These are phyloP conservation scores for Muscicapa striata DNA, from an alignment of 2,797 vertebrate species.

Conservation along the genomic window DNA sequence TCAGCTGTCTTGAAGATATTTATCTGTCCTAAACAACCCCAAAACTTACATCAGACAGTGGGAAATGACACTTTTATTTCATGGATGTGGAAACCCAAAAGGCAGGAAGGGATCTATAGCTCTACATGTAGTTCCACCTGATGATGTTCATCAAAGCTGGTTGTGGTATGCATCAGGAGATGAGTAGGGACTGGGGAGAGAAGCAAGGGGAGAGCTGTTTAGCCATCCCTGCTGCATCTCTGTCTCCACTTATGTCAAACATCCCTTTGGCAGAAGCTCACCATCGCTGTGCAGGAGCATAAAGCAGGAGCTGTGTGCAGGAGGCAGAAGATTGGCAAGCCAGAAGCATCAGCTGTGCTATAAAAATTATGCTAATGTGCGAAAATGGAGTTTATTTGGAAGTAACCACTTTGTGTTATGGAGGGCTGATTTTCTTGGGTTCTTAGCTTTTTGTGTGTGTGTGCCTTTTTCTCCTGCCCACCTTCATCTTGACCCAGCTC, in stretches of 20 bases:
- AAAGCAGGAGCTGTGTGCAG: not conserved
- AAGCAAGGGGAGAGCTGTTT: not conserved
- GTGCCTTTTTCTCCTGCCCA: not conserved
- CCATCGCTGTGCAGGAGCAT: not conserved
- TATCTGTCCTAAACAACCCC: not conserved
- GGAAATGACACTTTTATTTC: not conserved
- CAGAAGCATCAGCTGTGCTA: constrained; percentile 24
- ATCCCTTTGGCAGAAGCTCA: not conserved
- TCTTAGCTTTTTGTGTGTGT: accelerated
- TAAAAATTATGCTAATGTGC: constrained; percentile 7
- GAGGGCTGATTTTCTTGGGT: not conserved
- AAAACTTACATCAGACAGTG: not conserved
- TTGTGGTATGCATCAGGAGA: not conserved
- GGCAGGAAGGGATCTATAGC: not conserved
- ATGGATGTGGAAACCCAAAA: not conserved
- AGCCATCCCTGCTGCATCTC: not conserved
- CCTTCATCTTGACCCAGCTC: not conserved
- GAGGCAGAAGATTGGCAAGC: not conserved
- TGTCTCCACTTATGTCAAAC: not conserved
- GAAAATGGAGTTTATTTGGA: not conserved
- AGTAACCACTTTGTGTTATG: not conserved
- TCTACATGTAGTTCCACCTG: not conserved
- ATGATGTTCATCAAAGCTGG: not conserved
- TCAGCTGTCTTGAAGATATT: not conserved
- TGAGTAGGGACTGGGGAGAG: accelerated